Percentiles rank a stretch among this genome's conserved stretches.
Evolutionary conservation across 2,113 vertebrate species (phyloP).

Genomic region (Heptranchias perlo): DNA sequence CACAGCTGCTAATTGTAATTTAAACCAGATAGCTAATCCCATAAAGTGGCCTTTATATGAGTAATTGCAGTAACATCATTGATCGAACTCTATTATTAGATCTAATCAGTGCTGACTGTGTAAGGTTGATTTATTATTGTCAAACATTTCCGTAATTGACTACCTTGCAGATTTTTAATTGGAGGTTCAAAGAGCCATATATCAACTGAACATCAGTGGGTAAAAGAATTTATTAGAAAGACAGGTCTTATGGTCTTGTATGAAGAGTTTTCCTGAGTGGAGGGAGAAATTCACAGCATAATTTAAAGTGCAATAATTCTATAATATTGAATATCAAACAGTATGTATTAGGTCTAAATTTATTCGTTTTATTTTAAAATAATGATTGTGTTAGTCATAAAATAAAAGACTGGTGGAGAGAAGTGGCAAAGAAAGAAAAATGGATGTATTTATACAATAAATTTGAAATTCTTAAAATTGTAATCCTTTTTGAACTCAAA

Average conservation of each 20-base stretch:
- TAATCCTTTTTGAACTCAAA: too few species aligned
- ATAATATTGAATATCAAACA: not conserved
- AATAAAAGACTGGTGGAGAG: too few species aligned
- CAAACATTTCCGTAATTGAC: not conserved
- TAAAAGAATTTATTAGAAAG: not conserved
- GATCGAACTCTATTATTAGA: not conserved
- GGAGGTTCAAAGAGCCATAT: not conserved
- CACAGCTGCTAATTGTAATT: not conserved
- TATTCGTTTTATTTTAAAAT: too few species aligned
- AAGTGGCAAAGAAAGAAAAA: too few species aligned
- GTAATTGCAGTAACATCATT: not conserved
- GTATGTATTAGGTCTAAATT: not conserved
- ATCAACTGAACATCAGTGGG: not conserved
- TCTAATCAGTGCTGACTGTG: not conserved
- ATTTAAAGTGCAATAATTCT: not conserved
- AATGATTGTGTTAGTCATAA: too few species aligned
- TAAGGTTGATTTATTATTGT: not conserved
- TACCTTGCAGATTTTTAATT: not conserved
- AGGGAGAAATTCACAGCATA: not conserved
- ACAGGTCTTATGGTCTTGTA: not conserved
- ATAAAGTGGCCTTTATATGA: not conserved
- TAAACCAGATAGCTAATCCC: not conserved
- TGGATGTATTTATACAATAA: too few species aligned
- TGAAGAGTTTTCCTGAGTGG: not conserved
- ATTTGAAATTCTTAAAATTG: too few species aligned